Conservation (phyloP, 2,888 invertebrate genomes). For the Apotomis capreana region DNA sequence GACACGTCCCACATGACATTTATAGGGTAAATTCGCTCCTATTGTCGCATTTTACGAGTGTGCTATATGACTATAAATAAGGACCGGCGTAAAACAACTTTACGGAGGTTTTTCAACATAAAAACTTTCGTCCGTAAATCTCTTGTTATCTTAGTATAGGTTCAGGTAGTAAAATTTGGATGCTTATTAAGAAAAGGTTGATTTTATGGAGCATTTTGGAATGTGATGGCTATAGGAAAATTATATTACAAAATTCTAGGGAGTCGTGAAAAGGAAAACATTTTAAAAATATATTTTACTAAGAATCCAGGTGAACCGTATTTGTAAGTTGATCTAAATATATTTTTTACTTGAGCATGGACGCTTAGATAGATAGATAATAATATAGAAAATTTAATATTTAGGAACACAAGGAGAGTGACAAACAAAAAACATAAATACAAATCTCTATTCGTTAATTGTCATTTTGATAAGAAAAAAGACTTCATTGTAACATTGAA, state of each 20-base stretch:
- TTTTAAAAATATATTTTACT: no score
- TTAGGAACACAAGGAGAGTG: no score
- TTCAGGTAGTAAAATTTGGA: slow-evolving; percentile 23
- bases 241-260: not conserved
- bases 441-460: no score
- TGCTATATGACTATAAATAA: slow-evolving; percentile 39
- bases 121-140: slow-evolving; percentile 40
- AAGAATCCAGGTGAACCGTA: no score
- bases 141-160: slow-evolving; percentile 28
- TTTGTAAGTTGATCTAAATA: no score
- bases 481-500: no score
- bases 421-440: no score
- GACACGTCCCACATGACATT: slow-evolving; percentile 31
- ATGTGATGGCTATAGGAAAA: not conserved
- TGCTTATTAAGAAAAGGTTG: slow-evolving; percentile 36
- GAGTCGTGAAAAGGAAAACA: not conserved
- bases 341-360: no score
- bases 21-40: slow-evolving; percentile 31
- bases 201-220: slow-evolving; percentile 19
- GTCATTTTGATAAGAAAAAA: no score
- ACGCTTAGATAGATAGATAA: no score
- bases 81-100: slow-evolving; percentile 31
- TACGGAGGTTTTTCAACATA: slow-evolving; percentile 36
- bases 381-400: no score
- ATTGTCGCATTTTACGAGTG: slow-evolving; percentile 31